A percentile compares a stretch with the other conserved stretches of the same genome.
Conservation (phyloP, 2,888 invertebrate species). For the Rhimphoctona megacephalus region DNA sequence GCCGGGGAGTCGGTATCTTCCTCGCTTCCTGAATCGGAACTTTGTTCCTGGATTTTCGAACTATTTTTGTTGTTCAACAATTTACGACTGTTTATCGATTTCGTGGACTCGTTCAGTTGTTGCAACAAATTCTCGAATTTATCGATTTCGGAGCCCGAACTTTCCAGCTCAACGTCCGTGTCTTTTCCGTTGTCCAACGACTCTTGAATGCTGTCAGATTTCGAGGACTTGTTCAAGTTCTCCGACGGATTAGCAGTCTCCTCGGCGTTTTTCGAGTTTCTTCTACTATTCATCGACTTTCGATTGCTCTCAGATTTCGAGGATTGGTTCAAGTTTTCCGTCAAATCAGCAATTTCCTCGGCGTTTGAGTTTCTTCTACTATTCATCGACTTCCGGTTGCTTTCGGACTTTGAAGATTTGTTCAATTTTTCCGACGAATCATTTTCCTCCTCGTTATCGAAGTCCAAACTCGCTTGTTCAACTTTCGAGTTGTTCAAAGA, state of each 20-base stretch:
- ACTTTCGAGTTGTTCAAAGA: conserved; percentile 25
- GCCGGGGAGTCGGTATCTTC: not conserved
- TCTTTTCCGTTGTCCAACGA: not conserved
- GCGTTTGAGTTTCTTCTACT: conserved; percentile 23
- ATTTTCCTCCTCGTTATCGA: not conserved
- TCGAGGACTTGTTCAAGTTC: conserved; percentile 28
- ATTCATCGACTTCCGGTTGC: conserved; percentile 20
- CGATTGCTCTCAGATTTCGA: conserved; percentile 8
- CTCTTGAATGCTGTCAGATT: not conserved
- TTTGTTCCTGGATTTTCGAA: conserved; percentile 17
- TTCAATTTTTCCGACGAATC: conserved; percentile 14
- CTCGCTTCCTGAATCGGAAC: not conserved
- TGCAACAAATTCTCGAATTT: not conserved
- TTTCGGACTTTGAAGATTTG: conserved; percentile 5
- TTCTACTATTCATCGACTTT: conserved; percentile 15
- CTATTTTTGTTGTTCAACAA: not conserved
- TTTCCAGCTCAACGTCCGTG: not conserved
- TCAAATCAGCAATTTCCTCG: not conserved
- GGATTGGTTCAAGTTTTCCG: conserved; percentile 17
- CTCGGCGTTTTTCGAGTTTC: no score
- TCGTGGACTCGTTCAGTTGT: not conserved
- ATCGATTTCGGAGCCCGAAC: not conserved
- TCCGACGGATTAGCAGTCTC: not conserved
- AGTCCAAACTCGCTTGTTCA: not conserved
- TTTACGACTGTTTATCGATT: not conserved